These are phyloP conservation scores for Drosophila kanapiae DNA, from an alignment of 1,140 invertebrate species.

Conservation along the genomic window DNA sequence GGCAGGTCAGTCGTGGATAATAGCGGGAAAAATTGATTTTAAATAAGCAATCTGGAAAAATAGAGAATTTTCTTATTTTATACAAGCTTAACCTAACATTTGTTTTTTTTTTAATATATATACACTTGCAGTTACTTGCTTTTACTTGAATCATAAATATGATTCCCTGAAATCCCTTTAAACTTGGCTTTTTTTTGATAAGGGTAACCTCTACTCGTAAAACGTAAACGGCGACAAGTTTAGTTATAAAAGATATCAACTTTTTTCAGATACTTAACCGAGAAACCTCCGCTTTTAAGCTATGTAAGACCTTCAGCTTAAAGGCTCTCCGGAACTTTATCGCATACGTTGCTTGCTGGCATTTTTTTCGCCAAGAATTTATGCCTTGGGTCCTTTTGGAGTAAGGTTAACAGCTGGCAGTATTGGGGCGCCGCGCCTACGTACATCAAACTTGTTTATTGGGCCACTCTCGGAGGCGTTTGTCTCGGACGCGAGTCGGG, in stretches of 20 bases:
- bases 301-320: background rate
- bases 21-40: background rate
- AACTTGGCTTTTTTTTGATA: no score
- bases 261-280: background rate
- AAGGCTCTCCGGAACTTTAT: conserved; percentile 10
- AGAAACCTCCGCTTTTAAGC: background rate
- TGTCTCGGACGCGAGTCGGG: conserved; percentile 27
- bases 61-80: background rate
- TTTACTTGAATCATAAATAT: no score
- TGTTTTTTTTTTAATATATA: no score
- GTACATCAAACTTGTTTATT: conserved; percentile 55
- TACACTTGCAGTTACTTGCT: no score
- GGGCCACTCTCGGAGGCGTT: conserved; percentile 35
- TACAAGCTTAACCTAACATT: no score
- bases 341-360: conserved; percentile 8
- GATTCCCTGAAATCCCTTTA: no score
- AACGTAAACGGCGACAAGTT: conserved; percentile 3
- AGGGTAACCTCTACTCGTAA: background rate
- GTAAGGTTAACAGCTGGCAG: conserved; percentile 39
- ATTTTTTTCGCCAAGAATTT: conserved; percentile 15
- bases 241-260: conserved; percentile 10
- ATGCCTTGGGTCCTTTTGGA: conserved; percentile 17
- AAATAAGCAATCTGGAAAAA: background rate
- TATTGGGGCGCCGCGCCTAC: conserved; percentile 1
- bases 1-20: background rate